Conservation (phyloP, 2,113 vertebrate genomes). For the Hippocampus zosterae region DNA sequence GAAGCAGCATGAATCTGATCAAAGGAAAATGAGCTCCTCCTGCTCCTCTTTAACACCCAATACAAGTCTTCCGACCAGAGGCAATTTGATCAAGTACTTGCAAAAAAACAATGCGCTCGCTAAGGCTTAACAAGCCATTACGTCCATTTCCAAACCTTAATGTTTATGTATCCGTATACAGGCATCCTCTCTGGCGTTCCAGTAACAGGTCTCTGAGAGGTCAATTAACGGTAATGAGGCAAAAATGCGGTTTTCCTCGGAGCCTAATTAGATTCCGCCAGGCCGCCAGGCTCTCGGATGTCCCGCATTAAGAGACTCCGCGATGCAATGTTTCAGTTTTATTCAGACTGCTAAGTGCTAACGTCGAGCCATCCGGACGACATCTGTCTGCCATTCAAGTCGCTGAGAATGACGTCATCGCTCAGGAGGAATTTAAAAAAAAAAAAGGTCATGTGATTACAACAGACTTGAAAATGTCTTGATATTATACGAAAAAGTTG, state of each 20-base stretch:
- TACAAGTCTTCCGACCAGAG: constrained; percentile 26
- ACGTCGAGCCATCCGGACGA: constrained; percentile 23
- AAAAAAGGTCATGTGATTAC: not conserved
- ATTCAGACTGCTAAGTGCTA: constrained; percentile 40
- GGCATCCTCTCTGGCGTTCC: constrained; percentile 66
- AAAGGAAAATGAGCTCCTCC: constrained; percentile 48
- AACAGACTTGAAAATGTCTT: not conserved
- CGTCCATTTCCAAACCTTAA: constrained; percentile 54
- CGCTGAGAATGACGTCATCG: not conserved
- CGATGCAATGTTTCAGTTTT: constrained; percentile 57
- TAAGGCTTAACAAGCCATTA: constrained; percentile 40
- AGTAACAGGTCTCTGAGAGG: constrained; percentile 75
- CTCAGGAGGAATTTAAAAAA: too few species aligned
- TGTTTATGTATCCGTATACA: constrained; percentile 63
- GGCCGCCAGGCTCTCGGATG: constrained; percentile 64
- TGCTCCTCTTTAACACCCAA: constrained; percentile 42
- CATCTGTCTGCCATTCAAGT: constrained; percentile 34
- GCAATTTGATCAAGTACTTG: not conserved
- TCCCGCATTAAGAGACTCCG: constrained; percentile 58
- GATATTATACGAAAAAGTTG: too few species aligned
- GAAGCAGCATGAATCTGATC: constrained; percentile 41
- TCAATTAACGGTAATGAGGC: constrained; percentile 74
- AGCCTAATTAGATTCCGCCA: constrained; percentile 67
- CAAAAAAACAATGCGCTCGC: not conserved
- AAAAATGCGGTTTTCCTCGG: constrained; percentile 70